Evolutionary conservation across 2,797 vertebrate species (phyloP).

Genomic region (Gobionotothen gibberifrons): DNA sequence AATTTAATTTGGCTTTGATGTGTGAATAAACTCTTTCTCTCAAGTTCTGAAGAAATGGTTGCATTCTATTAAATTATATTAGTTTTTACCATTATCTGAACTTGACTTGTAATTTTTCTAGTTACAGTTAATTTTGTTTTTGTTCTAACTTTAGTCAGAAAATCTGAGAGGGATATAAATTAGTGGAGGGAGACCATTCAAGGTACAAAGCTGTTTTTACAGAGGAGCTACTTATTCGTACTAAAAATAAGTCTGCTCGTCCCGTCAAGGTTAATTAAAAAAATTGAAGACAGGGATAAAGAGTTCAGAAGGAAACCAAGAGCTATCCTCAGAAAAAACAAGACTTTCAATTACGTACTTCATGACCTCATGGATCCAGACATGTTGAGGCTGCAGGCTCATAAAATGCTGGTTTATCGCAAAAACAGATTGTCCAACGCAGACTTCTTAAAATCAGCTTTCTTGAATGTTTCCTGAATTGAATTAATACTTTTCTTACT

Average conservation of each 20-base stretch:
- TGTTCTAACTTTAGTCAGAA: slow-evolving; percentile 26
- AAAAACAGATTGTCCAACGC: slow-evolving; percentile 37
- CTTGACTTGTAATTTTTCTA: slow-evolving; percentile 8
- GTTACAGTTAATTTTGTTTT: slow-evolving; percentile 7
- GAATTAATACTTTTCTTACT: neutral
- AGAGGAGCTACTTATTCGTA: neutral
- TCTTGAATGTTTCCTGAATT: neutral
- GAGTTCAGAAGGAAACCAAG: slow-evolving; percentile 30
- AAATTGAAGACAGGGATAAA: slow-evolving; percentile 56
- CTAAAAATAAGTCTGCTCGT: neutral
- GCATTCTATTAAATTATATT: slow-evolving; percentile 30
- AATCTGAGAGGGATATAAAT: neutral
- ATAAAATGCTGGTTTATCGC: slow-evolving; percentile 46
- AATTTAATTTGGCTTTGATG: slow-evolving; percentile 65
- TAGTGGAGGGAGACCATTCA: neutral
- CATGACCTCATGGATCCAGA: slow-evolving; percentile 51
- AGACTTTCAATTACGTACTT: slow-evolving; percentile 49
- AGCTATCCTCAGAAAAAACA: slow-evolving; percentile 59
- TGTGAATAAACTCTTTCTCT: slow-evolving; percentile 34
- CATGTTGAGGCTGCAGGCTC: slow-evolving; percentile 34
- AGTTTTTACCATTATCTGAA: slow-evolving; percentile 24
- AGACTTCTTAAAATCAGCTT: slow-evolving; percentile 1
- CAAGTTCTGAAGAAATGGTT: slow-evolving; percentile 23
- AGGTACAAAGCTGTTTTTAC: neutral
- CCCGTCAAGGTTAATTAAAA: slow-evolving; percentile 33